Conservation (phyloP, 2,888 invertebrate species). For the Hemithea aestivaria region DNA sequence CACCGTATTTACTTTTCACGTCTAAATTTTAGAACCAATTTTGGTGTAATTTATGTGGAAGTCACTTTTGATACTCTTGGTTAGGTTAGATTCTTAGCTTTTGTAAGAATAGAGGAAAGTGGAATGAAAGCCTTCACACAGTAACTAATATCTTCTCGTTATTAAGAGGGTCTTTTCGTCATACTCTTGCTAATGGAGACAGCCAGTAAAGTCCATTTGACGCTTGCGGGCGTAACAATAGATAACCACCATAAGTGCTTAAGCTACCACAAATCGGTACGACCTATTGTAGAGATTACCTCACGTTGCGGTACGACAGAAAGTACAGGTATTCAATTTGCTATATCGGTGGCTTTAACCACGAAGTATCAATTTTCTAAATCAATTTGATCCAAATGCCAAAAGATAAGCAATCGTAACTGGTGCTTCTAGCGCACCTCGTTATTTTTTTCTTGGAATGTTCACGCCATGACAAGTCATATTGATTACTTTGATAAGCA, state of each 20-base stretch:
- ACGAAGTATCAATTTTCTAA: slow-evolving; percentile 23
- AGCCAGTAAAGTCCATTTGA: slow-evolving; percentile 5
- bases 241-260: slow-evolving; percentile 15
- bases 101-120: no score
- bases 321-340: slow-evolving; percentile 28
- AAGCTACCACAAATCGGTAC: slow-evolving; percentile 13
- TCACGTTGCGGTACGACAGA: slow-evolving; percentile 25
- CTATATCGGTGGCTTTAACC: slow-evolving; percentile 19
- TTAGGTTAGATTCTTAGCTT: no score
- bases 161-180: no score
- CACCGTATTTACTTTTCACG: no score
- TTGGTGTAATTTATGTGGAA: no score
- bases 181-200: no score
- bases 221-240: slow-evolving; percentile 16
- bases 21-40: no score
- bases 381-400: slow-evolving; percentile 5
- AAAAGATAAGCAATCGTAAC: neutral
- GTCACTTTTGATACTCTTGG: no score
- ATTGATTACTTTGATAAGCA: slow-evolving; percentile 13
- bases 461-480: neutral
- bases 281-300: slow-evolving; percentile 23
- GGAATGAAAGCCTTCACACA: no score
- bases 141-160: no score
- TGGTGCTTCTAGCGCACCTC: no score
- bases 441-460: slow-evolving; percentile 2